Evolutionary conservation across 2,888 invertebrate genomes (phyloP), one percentile per base, ranked within the genome.

Genomic region (Diloba caeruleocephala): DNA sequence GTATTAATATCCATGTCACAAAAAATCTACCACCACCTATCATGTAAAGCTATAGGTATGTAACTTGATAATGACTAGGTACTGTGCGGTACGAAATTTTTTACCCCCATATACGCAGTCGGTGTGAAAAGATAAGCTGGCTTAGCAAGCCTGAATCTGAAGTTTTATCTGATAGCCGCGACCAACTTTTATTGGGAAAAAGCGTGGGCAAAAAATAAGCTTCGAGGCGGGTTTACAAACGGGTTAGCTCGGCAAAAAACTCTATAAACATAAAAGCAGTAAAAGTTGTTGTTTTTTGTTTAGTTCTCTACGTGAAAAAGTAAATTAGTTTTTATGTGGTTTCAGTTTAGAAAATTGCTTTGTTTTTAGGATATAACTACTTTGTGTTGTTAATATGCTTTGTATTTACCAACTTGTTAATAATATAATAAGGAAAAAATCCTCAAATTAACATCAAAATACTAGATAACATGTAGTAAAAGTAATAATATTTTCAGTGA

Each of bases 171-270:
- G 34, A 52, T 59, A 51, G 19, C 65, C 12, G 10, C 12, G 10
- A 33, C 42, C 31, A 59, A 59, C 45, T 43, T 61, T 59, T 29
- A 45, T 45, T 39, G 38, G n/a, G n/a, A 43, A 58, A 64, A 37
- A 39, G n/a, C 21, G 14, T 29, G 33, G 21, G n/a, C 26, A 28
- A 36, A 65, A 37, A 25, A 1, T 1, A 7, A 10, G 57, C 36
- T 48, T 36, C 48, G 29, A 43, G 10, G 12, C 13, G 17, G 37
- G 37, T 50, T 36, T 41, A 10, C 23, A 34, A 41, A 23, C 15
- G 34, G 29, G 50, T 50, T 57, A 49, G 26, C 15, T 19, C 7
- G 13, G 36, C n/a, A 45, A 61, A 64, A 57, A 38, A 37, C 13
- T 58, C 10, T 9, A 10, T 34, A 28, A 14, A 51, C 23, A 34